These are phyloP conservation scores for Sesia bembeciformis DNA, from an alignment of 2,888 invertebrate species.

Conservation along the genomic window DNA sequence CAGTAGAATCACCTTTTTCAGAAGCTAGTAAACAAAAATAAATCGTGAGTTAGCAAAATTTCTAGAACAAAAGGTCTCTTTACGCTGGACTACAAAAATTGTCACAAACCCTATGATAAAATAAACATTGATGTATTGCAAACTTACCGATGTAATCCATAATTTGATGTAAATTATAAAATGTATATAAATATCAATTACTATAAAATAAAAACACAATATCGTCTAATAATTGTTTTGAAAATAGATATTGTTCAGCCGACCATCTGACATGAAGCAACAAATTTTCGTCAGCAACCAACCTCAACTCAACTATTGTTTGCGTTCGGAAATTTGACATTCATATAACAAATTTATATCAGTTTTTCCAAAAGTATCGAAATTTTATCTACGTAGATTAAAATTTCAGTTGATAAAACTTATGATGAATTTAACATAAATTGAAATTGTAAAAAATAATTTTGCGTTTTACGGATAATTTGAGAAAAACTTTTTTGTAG, in stretches of 20 bases:
- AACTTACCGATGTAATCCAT: conserved; percentile 63
- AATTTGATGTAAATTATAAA: conserved; percentile 19
- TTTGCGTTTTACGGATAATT: no score
- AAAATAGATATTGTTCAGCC: conserved; percentile 15
- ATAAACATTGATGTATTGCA: conserved; percentile 14
- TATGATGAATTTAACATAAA: no score
- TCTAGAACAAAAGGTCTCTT: conserved; percentile 62
- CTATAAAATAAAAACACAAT: conserved; percentile 13
- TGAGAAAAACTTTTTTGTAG: no score
- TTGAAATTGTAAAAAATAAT: no score
- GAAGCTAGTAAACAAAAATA: conserved; percentile 57
- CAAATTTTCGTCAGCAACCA: conserved; percentile 37
- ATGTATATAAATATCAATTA: conserved; percentile 10
- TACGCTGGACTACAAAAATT: conserved; percentile 32
- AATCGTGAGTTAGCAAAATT: conserved; percentile 65
- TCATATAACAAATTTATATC: no score
- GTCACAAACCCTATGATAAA: conserved; percentile 22
- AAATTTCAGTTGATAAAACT: no score
- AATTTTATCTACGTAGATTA: no score
- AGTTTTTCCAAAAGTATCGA: no score
- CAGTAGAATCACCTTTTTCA: conserved; percentile 72
- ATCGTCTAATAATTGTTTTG: conserved; percentile 46
- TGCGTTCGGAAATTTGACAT: conserved; percentile 6
- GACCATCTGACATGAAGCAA: conserved; percentile 55
- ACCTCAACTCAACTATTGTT: conserved; percentile 6